Evolutionary conservation across 2,888 invertebrate genomes (phyloP).

Genomic region (Noctua pronuba): DNA sequence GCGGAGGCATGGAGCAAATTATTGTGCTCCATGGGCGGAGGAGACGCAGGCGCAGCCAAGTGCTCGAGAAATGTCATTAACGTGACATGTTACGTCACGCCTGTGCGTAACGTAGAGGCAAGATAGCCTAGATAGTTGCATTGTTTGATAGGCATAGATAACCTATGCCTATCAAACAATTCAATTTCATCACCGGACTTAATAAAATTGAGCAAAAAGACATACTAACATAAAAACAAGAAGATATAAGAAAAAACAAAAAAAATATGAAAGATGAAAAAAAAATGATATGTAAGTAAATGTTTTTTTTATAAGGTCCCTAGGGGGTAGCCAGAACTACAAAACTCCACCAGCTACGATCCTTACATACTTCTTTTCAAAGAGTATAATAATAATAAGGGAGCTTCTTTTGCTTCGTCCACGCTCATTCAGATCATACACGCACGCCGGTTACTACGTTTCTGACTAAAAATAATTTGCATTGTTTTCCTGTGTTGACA

Average conservation of each 20-base stretch:
- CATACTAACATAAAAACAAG: background rate
- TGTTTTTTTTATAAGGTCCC: too few relatives aligned
- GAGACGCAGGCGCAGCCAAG: background rate
- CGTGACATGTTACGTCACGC: conserved; percentile 37
- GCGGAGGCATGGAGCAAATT: too few relatives aligned
- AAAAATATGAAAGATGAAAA: too few relatives aligned
- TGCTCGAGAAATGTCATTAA: conserved; percentile 35
- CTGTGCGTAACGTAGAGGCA: background rate
- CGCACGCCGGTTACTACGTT: background rate
- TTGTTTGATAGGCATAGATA: too few relatives aligned
- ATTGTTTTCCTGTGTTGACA: background rate
- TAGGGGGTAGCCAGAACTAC: background rate
- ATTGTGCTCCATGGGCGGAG: too few relatives aligned
- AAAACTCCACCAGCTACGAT: background rate
- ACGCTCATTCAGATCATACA: background rate
- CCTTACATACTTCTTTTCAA: background rate
- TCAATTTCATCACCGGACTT: background rate
- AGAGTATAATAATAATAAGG: too few relatives aligned
- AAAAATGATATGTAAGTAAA: too few relatives aligned
- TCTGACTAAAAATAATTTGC: background rate
- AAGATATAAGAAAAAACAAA: too few relatives aligned
- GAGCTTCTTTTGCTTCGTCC: background rate
- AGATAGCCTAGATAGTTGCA: too few relatives aligned
- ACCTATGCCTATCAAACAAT: background rate
- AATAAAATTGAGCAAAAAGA: background rate